Evolutionary conservation across 2,113 vertebrate species (phyloP), one percentile per base, ranked within the genome.

Genomic region (Mohoua ochrocephala): DNA sequence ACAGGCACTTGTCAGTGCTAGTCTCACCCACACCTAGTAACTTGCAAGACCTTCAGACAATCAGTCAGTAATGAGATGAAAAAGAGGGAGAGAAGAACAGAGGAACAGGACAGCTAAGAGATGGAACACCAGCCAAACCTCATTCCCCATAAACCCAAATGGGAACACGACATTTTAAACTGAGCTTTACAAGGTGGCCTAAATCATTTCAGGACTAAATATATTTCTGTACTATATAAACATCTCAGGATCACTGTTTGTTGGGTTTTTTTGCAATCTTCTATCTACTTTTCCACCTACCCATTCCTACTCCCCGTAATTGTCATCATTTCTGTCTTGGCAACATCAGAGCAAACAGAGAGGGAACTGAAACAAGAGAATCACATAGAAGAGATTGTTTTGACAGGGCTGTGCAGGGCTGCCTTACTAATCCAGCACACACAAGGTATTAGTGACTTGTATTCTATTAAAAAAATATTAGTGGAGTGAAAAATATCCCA

Each of bases 351-450:
- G 42, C 53, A 95, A 97, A 92, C 47, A 92, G 69, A 91, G 54
- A 60, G 45, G n/a, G 13, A 14, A 79, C 10, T 87, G 91, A 96
- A 96, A 95, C 53, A 85, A 93, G 89, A 95, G 93, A 96, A 69
- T 65, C 5, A 2, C 84, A 91, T 59, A 76, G 57, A 94, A 59
- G 77, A 79, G 84, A 95, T 87, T 90, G 78, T 76, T 96, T 87
- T 96, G 87, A 69, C 87, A 89, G 41, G n/a, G 30, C 42, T 89
- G 3, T 30, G 41, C 69, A 82, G 56, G 17, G 24, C 60, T 84
- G 50, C n/a, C 19, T 73, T 84, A 79, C 61, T 95, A 91, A 87
- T 65, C 89, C 74, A 85, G 37, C 59, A 79, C 39, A 76, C 10
- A 5, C 65, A 87, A 93, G 59, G 50, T 69, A 82, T 87, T 79